phyloP scores from a whole-genome alignment of 2,888 invertebrate species.

The Mylabris sibirica region DNA sequence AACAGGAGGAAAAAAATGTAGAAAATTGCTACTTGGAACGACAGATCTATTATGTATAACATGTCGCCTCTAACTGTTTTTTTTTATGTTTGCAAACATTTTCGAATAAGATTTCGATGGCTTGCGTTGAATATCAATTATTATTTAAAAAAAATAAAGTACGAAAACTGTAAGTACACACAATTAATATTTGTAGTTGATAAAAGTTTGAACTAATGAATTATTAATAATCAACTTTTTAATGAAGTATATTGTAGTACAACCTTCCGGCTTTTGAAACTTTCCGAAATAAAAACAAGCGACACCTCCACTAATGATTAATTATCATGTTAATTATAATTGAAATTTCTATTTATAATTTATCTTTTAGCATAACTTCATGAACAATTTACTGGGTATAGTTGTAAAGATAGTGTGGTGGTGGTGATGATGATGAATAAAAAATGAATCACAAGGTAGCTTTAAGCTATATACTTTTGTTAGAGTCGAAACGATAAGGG shows the following conservation, averaged over 20 bases:
- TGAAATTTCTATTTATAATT: slow-evolving; percentile 23
- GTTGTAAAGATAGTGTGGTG: slow-evolving; percentile 30
- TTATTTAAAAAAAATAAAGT: not conserved
- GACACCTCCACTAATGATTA: slow-evolving; percentile 24
- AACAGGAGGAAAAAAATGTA: too few species aligned
- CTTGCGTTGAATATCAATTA: too few species aligned
- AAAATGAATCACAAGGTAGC: slow-evolving; percentile 37
- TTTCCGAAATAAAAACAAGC: not conserved
- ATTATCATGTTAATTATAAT: slow-evolving; percentile 30
- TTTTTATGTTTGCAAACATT: too few species aligned
- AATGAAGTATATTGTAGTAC: not conserved
- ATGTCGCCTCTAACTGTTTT: too few species aligned
- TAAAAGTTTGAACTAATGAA: not conserved
- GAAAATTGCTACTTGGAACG: too few species aligned
- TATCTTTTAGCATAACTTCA: slow-evolving; percentile 15
- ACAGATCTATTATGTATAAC: too few species aligned
- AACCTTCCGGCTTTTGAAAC: not conserved
- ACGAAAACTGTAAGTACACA: not conserved
- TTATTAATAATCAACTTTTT: not conserved
- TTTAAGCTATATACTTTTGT: not conserved
- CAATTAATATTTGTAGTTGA: not conserved
- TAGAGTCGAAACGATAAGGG: too few species aligned
- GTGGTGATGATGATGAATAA: too few species aligned
- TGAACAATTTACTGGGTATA: slow-evolving; percentile 24
- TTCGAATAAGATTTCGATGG: too few species aligned